Percentiles rank a stretch among this genome's conserved stretches.
These are phyloP conservation scores for Tragelaphus scriptus DNA, from an alignment of 2,113 vertebrate genomes.

Conservation along the genomic window DNA sequence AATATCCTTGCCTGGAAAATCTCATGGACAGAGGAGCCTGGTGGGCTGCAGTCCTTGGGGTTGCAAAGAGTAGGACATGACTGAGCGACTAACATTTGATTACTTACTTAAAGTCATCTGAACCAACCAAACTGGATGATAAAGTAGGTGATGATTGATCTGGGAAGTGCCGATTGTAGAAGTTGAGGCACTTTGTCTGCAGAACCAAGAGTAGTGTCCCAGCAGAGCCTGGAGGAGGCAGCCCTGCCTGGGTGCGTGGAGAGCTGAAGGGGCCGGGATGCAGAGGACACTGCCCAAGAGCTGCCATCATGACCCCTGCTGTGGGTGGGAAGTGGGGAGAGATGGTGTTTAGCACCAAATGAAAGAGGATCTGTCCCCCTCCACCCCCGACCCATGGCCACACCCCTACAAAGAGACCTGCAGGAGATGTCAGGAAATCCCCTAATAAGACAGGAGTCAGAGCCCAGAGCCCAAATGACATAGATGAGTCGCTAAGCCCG, in stretches of 20 bases:
- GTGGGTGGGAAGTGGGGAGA: fast-evolving
- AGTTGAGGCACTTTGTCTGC: background rate
- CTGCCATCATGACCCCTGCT: background rate
- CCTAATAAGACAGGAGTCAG: background rate
- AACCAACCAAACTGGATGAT: background rate
- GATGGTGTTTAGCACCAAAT: background rate
- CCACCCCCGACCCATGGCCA: fast-evolving
- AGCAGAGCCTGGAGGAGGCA: fast-evolving
- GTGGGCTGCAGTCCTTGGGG: no score
- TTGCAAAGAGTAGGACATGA: no score
- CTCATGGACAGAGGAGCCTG: no score
- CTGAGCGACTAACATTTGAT: no score
- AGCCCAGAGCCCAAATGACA: background rate
- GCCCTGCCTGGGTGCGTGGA: background rate
- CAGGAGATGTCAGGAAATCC: background rate
- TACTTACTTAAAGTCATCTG: background rate
- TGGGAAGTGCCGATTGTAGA: background rate
- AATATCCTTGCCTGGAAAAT: no score
- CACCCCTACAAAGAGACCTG: background rate
- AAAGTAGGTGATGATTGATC: background rate
- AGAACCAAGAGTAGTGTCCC: background rate
- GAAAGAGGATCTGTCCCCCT: background rate
- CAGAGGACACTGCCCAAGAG: fast-evolving
- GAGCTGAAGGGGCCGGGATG: background rate
- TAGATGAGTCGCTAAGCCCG: background rate